Evolutionary conservation across 2,797 vertebrate genomes (phyloP), one percentile per base, ranked within the genome.

Genomic region (Cirrhinus molitorella): DNA sequence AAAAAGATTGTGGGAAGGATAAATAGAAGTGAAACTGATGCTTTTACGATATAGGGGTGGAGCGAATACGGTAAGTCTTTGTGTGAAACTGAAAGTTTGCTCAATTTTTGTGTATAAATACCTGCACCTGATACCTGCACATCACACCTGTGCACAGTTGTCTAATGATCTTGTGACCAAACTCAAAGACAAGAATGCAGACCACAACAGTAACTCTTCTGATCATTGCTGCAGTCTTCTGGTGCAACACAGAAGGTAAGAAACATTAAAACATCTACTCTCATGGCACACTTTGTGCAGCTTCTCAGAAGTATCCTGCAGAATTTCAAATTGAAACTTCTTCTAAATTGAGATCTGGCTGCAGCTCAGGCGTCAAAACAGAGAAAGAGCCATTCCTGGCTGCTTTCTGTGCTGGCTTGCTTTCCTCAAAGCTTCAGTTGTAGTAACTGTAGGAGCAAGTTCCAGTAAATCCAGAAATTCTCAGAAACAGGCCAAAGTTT

Each of bases 201-300:
- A 79, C 83, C 51, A 3, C 87, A 79, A 21, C 73, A 25, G 6
- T 63, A 43, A 66, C 70, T 57, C 65, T 88, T 19, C 47, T 87
- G 51, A n/a, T 84, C 78, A 57, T 85, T 4, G 10, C 61, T 19
- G 78, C 81, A 25, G 68, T 83, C 23, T 9, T 88, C 73, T 85
- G 81, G 73, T 12, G 68, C 61, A 85, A 63, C 53, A 67, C 63
- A 25, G 77, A 87, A 37, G 87, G 87, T 88, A 87, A 81, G 49
- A 21, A 45, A 40, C 45, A 25, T 49, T 31, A 17, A 40, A 40
- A 45, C 37, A 67, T 5, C 55, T 43, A 28, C 55, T 25, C 31
- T 19, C 31, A 67, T 4, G 25, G 23, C n/a, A 13, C n/a, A 31
- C 16, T 53, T 31, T n/a, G 47, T 66, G 28, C 13, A 25, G 25